A percentile compares a stretch with the other conserved stretches of the same genome.
phyloP scores from a whole-genome alignment of 2,113 vertebrate genomes.

The Oryzias woworae region DNA sequence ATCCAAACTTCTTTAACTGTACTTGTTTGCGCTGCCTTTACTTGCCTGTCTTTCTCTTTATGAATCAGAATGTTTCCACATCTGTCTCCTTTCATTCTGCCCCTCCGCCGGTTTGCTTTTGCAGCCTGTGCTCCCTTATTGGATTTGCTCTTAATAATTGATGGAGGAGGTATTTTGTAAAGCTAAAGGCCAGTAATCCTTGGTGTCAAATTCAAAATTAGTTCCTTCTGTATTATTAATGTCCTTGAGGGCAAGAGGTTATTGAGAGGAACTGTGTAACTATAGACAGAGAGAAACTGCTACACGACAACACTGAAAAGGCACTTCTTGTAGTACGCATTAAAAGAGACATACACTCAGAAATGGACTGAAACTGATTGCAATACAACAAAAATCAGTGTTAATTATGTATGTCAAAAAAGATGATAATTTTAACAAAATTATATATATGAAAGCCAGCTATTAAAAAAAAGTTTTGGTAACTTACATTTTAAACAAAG shows the following conservation, averaged over 20 bases:
- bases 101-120: constrained; percentile 58
- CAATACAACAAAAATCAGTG: no score
- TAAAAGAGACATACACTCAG: no score
- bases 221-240: constrained; percentile 86
- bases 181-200: constrained; percentile 83
- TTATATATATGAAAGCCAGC: no score
- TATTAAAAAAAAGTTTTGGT: no score
- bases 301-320: background rate
- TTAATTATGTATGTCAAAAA: no score
- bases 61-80: constrained; percentile 42
- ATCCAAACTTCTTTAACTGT: background rate
- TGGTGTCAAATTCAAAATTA: constrained; percentile 90
- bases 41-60: constrained; percentile 6
- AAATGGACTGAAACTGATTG: no score
- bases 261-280: constrained; percentile 54
- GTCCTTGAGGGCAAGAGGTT: constrained; percentile 60
- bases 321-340: no score
- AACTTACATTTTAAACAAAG: no score
- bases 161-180: constrained; percentile 85
- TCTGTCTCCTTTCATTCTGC: constrained; percentile 54
- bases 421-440: no score
- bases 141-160: constrained; percentile 87
- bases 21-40: background rate
- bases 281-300: constrained; percentile 41
- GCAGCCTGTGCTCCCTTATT: constrained; percentile 75